A percentile compares a stretch with the other conserved stretches of the same genome.
phyloP scores from a whole-genome alignment of 2,888 invertebrate genomes.

The Lithophane semibrunnea region DNA sequence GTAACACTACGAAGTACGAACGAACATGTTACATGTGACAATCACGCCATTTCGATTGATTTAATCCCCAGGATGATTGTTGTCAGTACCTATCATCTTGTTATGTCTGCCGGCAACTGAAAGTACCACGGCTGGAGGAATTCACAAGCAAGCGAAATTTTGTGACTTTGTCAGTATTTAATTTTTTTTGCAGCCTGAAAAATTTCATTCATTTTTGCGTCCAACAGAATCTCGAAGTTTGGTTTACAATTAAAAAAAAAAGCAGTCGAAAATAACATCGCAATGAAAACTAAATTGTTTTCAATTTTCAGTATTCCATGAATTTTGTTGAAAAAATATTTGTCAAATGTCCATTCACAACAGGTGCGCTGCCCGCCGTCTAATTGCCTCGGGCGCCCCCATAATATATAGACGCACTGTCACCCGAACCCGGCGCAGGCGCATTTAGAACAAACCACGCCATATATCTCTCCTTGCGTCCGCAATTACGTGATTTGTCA shows the following conservation, averaged over 20 bases:
- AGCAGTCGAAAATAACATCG: background rate
- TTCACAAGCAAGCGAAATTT: conserved; percentile 3
- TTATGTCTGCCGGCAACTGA: background rate
- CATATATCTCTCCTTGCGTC: conserved; percentile 88
- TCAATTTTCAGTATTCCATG: conserved; percentile 35
- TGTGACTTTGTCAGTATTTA: too few species aligned
- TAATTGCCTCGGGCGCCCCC: conserved; percentile 81
- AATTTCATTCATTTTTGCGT: background rate
- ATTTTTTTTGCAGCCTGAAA: background rate
- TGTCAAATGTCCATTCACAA: conserved; percentile 66
- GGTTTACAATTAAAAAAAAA: background rate
- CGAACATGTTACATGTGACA: background rate
- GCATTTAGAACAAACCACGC: conserved; percentile 88
- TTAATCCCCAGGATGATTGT: background rate
- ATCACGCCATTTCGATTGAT: background rate
- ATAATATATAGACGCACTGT: conserved; percentile 80
- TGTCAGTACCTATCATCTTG: background rate
- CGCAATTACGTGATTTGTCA: conserved; percentile 90
- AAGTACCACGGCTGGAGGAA: background rate
- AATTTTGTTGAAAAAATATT: conserved; percentile 43
- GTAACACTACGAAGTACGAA: background rate
- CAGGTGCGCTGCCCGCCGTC: conserved; percentile 74
- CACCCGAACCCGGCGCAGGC: conserved; percentile 79
- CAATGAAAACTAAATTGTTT: conserved; percentile 9
- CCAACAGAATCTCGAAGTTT: background rate